Percentiles rank a stretch among this genome's conserved stretches.
Conservation (phyloP, 2,113 vertebrate genomes). For the Phrynosoma blainvillii region DNA sequence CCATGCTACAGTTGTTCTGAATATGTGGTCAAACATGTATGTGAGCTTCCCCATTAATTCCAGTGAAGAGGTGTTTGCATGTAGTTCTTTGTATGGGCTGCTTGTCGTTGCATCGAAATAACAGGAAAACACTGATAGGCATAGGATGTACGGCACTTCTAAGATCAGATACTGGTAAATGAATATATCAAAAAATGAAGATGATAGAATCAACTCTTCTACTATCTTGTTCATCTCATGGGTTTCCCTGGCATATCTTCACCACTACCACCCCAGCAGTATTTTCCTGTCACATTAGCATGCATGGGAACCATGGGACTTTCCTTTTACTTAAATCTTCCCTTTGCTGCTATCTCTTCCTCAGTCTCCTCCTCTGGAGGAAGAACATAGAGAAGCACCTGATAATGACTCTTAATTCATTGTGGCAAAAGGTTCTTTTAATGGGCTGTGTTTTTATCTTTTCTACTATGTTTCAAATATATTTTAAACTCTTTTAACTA, state of each 20-base stretch:
- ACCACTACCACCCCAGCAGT: not conserved
- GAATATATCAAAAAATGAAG: not conserved
- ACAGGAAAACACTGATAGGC: not conserved
- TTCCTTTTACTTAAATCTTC: conserved; percentile 54
- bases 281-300: not conserved
- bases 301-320: conserved; percentile 2
- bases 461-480: no score
- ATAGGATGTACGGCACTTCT: not conserved
- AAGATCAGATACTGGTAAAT: not conserved
- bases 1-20: not conserved
- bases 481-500: no score
- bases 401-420: not conserved
- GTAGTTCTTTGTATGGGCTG: not conserved
- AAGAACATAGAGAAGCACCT: not conserved
- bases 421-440: no score
- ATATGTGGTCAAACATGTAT: no score
- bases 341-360: conserved; percentile 34
- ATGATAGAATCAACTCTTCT: rapidly evolving
- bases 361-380: conserved; percentile 3
- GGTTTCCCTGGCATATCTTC: not conserved
- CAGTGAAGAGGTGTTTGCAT: not conserved
- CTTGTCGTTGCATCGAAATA: not conserved
- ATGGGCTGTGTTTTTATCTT: no score
- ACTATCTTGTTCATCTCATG: not conserved
- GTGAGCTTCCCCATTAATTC: not conserved